These are phyloP conservation scores for Cremastobaeus sp. DNA, from an alignment of 2,888 invertebrate genomes.

Conservation along the genomic window DNA sequence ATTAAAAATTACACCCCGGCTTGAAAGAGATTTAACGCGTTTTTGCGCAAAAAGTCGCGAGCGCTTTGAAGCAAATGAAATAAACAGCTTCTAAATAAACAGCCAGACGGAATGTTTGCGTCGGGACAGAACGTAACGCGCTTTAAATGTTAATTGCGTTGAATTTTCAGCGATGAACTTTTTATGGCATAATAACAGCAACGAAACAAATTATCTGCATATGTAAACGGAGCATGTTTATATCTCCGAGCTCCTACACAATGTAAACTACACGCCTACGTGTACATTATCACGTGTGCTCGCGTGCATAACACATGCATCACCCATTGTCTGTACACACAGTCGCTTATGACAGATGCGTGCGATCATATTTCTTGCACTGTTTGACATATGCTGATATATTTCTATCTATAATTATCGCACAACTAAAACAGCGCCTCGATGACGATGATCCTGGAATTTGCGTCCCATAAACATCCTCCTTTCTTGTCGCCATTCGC, in stretches of 20 bases:
- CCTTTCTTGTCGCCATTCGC: too few species aligned
- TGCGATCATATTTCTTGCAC: conserved; percentile 37
- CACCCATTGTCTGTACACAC: conserved; percentile 47
- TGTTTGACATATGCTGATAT: conserved; percentile 46
- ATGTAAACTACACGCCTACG: conserved; percentile 29
- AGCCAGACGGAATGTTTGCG: too few species aligned
- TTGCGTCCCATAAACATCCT: too few species aligned
- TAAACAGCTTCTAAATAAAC: too few species aligned
- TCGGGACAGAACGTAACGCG: too few species aligned
- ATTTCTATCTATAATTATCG: conserved; percentile 38
- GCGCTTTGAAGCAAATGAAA: too few species aligned
- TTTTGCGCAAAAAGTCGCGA: too few species aligned
- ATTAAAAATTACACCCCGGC: too few species aligned
- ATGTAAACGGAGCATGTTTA: conserved; percentile 21
- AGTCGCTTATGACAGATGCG: conserved; percentile 42
- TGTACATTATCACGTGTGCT: conserved; percentile 40
- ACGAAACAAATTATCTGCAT: conserved; percentile 23
- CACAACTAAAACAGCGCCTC: not conserved
- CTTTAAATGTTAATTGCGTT: conserved; percentile 15
- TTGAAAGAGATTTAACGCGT: too few species aligned
- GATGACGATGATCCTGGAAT: conserved; percentile 18
- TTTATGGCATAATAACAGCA: conserved; percentile 20
- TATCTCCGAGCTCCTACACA: conserved; percentile 25
- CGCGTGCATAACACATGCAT: conserved; percentile 48
- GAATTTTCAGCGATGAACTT: conserved; percentile 17